Base-by-base conservation (phyloP, 2,888 invertebrate species). In the Xestobium rufovillosum region DNA sequence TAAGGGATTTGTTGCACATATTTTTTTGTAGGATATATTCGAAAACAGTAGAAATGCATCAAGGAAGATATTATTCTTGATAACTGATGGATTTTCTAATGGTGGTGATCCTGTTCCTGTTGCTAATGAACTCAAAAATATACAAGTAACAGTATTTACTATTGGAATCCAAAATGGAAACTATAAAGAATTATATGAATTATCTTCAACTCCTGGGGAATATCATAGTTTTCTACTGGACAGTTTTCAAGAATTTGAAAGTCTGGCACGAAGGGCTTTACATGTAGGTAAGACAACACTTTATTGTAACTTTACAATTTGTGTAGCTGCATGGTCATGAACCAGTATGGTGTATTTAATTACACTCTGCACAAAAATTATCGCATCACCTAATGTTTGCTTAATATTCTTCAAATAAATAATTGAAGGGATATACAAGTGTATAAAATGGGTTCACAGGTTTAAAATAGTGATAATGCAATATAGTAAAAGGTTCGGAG, bases 1-100 rank as follows among this genome's bases (percentile, higher is more conserved):
- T n/a, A n/a, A n/a, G n/a, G n/a, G n/a, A n/a, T n/a, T n/a, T n/a
- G n/a, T n/a, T n/a, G n/a, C n/a, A n/a, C n/a, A n/a, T n/a, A n/a
- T 25, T 33, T 41, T 37, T 30, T 53, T 51, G 12, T 45, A 73
- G 70, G 63, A 65, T 36, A 72, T 75, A 31, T 67, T 75, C 15
- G 56, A 61, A 30, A 60, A 60, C 4, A 58, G 65, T 13, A 63
- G 75, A 11, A 55, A 61, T 14, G 59, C 63, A 13, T 67, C 72
- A 2, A 71, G 65, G 45, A 78, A 78, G 55, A 74, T 76, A 0
- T 65, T 82, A 6, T 79, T 82, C 51, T 61, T 82, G 3, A 72
- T 82, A 44, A 81, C 81, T 1, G 81, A 82, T 52, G 81, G 81
- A 9, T 81, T 76, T 54, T 80, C 80, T 3, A 81, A 80, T 55